These are phyloP conservation scores for Terebella lapidaria DNA, from an alignment of 2,888 invertebrate genomes.

Conservation along the genomic window DNA sequence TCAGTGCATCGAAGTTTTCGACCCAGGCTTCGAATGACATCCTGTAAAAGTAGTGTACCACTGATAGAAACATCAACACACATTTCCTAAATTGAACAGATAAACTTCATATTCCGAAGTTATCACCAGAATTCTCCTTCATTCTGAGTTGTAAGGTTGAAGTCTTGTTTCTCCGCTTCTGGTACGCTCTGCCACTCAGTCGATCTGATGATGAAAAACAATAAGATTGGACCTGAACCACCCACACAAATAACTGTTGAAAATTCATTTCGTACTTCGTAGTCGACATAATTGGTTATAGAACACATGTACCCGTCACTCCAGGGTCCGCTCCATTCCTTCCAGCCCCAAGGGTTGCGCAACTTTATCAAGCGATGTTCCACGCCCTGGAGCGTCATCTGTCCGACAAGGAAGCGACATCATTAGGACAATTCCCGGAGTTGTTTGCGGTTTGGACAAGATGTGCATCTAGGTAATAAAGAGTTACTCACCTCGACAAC, in stretches of 20 bases:
- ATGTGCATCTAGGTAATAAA: no score
- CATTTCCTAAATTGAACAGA: no score
- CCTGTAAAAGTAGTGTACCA: conserved; percentile 66
- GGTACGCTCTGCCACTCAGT: conserved; percentile 89
- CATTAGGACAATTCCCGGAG: no score
- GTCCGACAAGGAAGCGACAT: no score
- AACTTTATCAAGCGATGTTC: conserved; percentile 34
- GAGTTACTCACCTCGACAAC: conserved; percentile 53
- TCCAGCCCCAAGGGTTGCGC: conserved; percentile 48
- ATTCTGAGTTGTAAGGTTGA: conserved; percentile 84
- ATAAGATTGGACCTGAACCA: no score
- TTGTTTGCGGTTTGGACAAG: no score
- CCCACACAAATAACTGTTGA: no score
- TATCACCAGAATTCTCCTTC: conserved; percentile 93
- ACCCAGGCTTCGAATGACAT: conserved; percentile 80
- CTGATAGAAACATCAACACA: no score
- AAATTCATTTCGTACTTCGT: no score
- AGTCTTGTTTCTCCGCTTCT: conserved; percentile 74
- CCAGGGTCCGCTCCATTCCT: conserved; percentile 51
- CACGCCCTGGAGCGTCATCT: no score
- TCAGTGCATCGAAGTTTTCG: conserved; percentile 76
- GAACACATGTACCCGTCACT: conserved; percentile 31
- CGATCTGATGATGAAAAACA: conserved; percentile 56
- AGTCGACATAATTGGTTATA: no score
- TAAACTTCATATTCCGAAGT: neutral